Percentiles rank a stretch among this genome's conserved stretches.
Conservation (phyloP, 2,888 invertebrate genomes). For the Maniola hyperantus region DNA sequence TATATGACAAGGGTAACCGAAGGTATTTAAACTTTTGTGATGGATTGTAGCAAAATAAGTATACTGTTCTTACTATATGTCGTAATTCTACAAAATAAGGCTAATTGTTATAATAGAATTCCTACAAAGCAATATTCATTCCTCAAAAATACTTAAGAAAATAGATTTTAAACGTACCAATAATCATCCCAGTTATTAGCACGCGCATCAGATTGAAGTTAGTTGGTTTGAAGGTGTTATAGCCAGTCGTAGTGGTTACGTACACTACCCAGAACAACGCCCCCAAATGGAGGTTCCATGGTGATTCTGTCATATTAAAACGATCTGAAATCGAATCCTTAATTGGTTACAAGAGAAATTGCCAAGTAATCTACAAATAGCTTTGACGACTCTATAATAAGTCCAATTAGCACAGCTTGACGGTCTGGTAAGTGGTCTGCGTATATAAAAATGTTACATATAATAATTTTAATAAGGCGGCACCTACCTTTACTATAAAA, state of each 20-base stretch:
- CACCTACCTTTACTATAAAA: too few species aligned
- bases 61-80: background rate
- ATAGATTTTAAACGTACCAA: slow-evolving; percentile 47
- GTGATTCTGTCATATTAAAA: slow-evolving; percentile 60
- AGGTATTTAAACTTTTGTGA: background rate
- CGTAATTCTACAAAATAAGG: background rate
- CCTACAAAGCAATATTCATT: background rate
- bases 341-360: background rate
- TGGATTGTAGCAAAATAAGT: background rate
- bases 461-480: too few species aligned
- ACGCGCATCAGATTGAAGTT: slow-evolving; percentile 56
- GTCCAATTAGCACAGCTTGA: too few species aligned
- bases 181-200: slow-evolving; percentile 58
- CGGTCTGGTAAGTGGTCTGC: too few species aligned
- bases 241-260: slow-evolving; percentile 64
- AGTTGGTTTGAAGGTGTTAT: slow-evolving; percentile 59
- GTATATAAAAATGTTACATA: too few species aligned
- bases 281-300: slow-evolving; percentile 62
- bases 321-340: slow-evolving; percentile 50
- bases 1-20: background rate
- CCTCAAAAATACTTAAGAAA: too few species aligned
- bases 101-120: background rate
- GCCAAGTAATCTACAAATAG: too few species aligned
- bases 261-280: slow-evolving; percentile 68
- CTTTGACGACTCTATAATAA: too few species aligned